Evolutionary conservation across 2,888 invertebrate genomes (phyloP).

Genomic region (Chalcis sispes): DNA sequence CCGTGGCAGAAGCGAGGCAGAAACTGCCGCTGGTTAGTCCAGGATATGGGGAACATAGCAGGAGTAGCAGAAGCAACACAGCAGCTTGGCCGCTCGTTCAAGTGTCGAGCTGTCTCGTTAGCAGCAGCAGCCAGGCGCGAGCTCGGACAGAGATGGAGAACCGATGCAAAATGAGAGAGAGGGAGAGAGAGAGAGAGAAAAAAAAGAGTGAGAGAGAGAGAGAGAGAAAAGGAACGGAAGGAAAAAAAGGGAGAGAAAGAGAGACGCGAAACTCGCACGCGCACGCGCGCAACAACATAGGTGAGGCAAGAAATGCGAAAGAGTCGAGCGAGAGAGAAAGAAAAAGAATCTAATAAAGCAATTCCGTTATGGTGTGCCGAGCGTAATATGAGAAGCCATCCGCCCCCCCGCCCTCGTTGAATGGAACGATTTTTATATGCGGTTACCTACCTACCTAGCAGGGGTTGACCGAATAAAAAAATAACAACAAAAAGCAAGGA

Average conservation of each 20-base stretch:
- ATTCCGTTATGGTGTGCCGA: slow-evolving; percentile 72
- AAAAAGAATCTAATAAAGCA: slow-evolving; percentile 70
- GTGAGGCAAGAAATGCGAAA: slow-evolving; percentile 56
- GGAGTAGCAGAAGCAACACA: no score
- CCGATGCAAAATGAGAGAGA: slow-evolving; percentile 48
- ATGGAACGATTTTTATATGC: slow-evolving; percentile 65
- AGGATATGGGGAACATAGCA: slow-evolving; percentile 53
- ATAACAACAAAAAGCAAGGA: neutral
- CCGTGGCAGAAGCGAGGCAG: neutral
- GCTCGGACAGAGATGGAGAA: slow-evolving; percentile 14
- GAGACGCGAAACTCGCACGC: slow-evolving; percentile 20
- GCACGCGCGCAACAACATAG: no score
- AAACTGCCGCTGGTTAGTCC: slow-evolving; percentile 31
- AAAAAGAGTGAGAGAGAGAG: slow-evolving; percentile 16
- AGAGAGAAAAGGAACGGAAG: neutral
- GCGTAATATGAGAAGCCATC: slow-evolving; percentile 74
- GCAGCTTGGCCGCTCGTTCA: slow-evolving; percentile 66
- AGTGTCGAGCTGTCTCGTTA: slow-evolving; percentile 74
- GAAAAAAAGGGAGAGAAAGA: slow-evolving; percentile 14
- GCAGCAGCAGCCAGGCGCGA: slow-evolving; percentile 58
- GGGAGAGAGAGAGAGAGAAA: slow-evolving; percentile 48
- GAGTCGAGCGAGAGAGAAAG: slow-evolving; percentile 39
- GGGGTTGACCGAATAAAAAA: slow-evolving; percentile 32
- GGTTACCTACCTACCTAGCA: slow-evolving; percentile 60
- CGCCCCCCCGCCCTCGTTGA: slow-evolving; percentile 69